These are phyloP conservation scores for Lamproptera curius DNA, from an alignment of 2,888 invertebrate species.

Conservation along the genomic window DNA sequence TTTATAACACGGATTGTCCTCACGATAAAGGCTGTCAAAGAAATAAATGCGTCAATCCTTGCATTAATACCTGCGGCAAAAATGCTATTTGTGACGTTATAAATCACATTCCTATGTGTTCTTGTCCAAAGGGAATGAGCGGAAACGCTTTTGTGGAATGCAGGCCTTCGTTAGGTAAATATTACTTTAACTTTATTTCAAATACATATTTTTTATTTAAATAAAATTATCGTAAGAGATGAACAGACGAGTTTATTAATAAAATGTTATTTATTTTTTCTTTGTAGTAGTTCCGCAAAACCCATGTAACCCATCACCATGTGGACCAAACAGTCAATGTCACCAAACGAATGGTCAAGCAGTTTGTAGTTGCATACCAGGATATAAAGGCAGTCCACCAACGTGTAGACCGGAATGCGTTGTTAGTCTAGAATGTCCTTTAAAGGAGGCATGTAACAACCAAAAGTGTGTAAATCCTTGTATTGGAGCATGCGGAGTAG, in stretches of 20 bases:
- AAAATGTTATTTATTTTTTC: not conserved
- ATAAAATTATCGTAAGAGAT: too few species aligned
- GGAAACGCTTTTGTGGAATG: constrained; percentile 84
- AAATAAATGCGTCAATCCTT: constrained; percentile 85
- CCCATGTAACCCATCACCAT: constrained; percentile 88
- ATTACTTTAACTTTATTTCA: too few species aligned
- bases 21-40: constrained; percentile 80
- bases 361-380: constrained; percentile 85
- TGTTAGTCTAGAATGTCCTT: constrained; percentile 84
- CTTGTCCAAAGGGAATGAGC: constrained; percentile 81
- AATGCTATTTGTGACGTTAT: constrained; percentile 84
- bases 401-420: constrained; percentile 88
- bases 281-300: constrained; percentile 59
- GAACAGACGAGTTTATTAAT: too few species aligned
- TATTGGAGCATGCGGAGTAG: constrained; percentile 86
- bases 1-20: constrained; percentile 82
- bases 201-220: too few species aligned
- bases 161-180: constrained; percentile 67
- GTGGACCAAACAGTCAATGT: constrained; percentile 88
- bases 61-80: constrained; percentile 83
- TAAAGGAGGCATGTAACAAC: constrained; percentile 84
- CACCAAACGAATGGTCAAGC: constrained; percentile 82
- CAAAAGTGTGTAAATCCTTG: constrained; percentile 88
- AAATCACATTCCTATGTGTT: constrained; percentile 85
- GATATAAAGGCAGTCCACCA: constrained; percentile 85